Base-by-base conservation (phyloP, 2,888 invertebrate species). In the Scotopteryx bipunctaria region DNA sequence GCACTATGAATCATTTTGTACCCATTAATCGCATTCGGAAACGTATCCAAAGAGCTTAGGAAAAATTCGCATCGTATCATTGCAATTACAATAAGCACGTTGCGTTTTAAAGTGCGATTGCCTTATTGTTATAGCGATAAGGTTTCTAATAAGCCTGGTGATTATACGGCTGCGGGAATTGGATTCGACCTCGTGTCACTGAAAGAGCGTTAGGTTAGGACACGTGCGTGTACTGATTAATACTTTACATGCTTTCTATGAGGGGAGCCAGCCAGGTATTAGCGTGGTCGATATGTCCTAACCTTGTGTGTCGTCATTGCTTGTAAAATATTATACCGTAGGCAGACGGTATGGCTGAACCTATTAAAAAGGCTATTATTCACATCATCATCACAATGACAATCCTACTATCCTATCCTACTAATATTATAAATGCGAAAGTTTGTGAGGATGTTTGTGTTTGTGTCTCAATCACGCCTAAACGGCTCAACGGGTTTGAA, bases 161-260 rank as follows among this genome's bases (percentile, higher is more conserved):
- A 73, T 85, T 85, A 72, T 86, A 86, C 79, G 86, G 86, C 84
- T 86, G 83, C 66, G 73, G 67, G 78, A 79, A 81, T 83, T 77
- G 83, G 83, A 79, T 83, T 83, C 74, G 67, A 73, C 69, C 59
- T 65, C 71, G 69, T 78, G 83, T 83, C 82, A 82, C 75, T 78
- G 78, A 76, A 83, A 81, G 81, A 79, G 78, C 80, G 73, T 79
- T 81, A 81, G 55, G n/a, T n/a, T n/a, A n/a, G 63, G 61, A 63
- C 86, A 85, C 83, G 84, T 83, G 83, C 69, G 70, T 64, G 64
- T 59, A 64, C 67, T 72, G 75, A 76, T 79, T 75, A 75, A 71
- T 62, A 54, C 67, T 51, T 65, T 71, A 64, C 67, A 59, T 69
- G 67, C 58, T 65, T 69, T 73, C 66, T 69, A 70, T 61, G 48